Conservation (phyloP, 2,888 invertebrate species). For the Drosophila crucigera region DNA sequence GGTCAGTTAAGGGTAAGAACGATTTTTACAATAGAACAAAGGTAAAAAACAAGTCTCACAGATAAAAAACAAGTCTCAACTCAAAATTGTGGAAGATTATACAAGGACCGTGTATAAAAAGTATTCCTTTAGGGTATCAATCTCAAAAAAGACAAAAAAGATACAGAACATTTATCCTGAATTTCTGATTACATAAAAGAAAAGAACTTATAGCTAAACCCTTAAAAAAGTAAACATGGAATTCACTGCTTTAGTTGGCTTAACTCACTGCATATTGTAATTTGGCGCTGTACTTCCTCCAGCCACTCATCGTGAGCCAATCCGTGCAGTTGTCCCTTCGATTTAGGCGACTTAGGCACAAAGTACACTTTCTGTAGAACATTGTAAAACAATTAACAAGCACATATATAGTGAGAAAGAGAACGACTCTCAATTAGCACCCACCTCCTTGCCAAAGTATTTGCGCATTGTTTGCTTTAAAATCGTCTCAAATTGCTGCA, state of each 20-base stretch:
- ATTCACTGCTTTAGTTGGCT: background rate
- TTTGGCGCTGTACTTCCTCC: conserved; percentile 87
- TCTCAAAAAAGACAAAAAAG: background rate
- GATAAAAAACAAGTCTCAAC: background rate
- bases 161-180: background rate
- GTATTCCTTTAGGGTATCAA: background rate
- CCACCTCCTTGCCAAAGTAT: conserved; percentile 82
- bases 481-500: conserved; percentile 88
- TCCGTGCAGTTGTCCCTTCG: conserved; percentile 82
- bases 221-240: background rate
- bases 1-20: background rate
- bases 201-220: background rate
- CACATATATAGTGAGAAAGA: too few species aligned
- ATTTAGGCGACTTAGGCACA: conserved; percentile 77
- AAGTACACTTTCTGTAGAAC: conserved; percentile 82
- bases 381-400: background rate
- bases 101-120: background rate
- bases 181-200: background rate
- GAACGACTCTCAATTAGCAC: background rate
- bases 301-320: conserved; percentile 88
- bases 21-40: background rate
- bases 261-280: conserved; percentile 88
- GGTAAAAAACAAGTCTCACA: background rate
- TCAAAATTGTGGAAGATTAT: background rate
- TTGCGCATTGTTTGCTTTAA: conserved; percentile 86